These are phyloP conservation scores for Podarcis lilfordi DNA, from an alignment of 2,797 vertebrate species.

Conservation along the genomic window DNA sequence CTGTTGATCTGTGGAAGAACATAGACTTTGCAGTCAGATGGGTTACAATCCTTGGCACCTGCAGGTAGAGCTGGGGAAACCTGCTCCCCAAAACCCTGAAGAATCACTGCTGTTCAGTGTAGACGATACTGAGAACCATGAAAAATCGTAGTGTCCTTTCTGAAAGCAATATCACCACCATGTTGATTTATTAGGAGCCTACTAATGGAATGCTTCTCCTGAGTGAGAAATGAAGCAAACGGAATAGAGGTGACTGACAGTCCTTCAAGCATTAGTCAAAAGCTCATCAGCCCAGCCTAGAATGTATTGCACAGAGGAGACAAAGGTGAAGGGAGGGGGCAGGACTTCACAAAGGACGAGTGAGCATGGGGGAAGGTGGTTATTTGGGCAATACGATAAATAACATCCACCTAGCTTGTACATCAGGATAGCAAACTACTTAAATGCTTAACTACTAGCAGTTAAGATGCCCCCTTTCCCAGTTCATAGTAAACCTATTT, in stretches of 20 bases:
- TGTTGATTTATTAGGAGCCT: constrained; percentile 3
- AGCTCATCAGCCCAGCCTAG: neutral
- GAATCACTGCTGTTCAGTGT: neutral
- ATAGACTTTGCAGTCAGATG: neutral
- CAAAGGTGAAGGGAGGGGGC: neutral
- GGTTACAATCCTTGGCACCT: neutral
- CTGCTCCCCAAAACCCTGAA: neutral
- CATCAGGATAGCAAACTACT: neutral
- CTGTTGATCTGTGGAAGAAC: neutral
- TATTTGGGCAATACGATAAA: neutral
- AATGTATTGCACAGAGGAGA: neutral
- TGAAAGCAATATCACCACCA: neutral
- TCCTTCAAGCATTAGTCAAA: constrained; percentile 3
- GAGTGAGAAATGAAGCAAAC: constrained; percentile 17
- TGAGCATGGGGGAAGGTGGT: no score
- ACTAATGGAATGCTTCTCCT: neutral
- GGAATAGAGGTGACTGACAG: neutral
- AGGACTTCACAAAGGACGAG: neutral
- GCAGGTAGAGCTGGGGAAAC: no score
- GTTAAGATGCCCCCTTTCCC: neutral
- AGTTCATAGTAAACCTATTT: neutral
- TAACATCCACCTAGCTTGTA: neutral
- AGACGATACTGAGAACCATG: neutral
- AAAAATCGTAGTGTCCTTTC: neutral
- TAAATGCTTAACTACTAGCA: no score